A percentile compares a stretch with the other conserved stretches of the same genome.
phyloP scores from a whole-genome alignment of 2,113 vertebrate genomes.

The Bagarius yarrelli region DNA sequence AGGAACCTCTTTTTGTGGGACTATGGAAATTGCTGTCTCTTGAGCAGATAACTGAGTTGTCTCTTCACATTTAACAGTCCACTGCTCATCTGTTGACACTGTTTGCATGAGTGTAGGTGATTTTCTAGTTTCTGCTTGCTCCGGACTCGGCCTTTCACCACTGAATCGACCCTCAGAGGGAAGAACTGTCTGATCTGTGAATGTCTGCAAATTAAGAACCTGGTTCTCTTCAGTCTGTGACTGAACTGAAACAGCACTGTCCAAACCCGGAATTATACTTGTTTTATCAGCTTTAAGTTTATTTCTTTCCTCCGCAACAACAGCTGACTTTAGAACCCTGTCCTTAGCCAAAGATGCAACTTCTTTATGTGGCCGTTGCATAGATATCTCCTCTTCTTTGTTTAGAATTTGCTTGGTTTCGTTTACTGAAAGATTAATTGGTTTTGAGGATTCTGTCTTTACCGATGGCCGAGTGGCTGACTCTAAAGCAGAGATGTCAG shows the following conservation, averaged over 20 bases:
- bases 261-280: slow-evolving; percentile 62
- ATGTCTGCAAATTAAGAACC: slow-evolving; percentile 71
- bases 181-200: slow-evolving; percentile 69
- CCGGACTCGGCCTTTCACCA: slow-evolving; percentile 65
- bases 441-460: slow-evolving; percentile 57
- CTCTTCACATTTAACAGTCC: slow-evolving; percentile 63
- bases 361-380: slow-evolving; percentile 60
- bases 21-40: slow-evolving; percentile 50
- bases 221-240: slow-evolving; percentile 67
- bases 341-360: slow-evolving; percentile 63
- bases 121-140: slow-evolving; percentile 63
- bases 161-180: slow-evolving; percentile 68
- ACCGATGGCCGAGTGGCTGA: slow-evolving; percentile 55
- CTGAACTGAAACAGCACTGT: slow-evolving; percentile 56
- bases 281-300: slow-evolving; percentile 65
- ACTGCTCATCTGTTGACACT: slow-evolving; percentile 68
- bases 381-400: slow-evolving; percentile 63
- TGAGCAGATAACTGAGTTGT: slow-evolving; percentile 61
- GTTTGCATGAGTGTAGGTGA: slow-evolving; percentile 69
- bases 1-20: slow-evolving; percentile 64
- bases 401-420: slow-evolving; percentile 64
- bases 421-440: slow-evolving; percentile 60
- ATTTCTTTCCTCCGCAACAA: slow-evolving; percentile 70
- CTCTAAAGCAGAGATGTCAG: slow-evolving; percentile 60
- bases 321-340: slow-evolving; percentile 58